These are phyloP conservation scores for Mesochorus sp. DNA, from an alignment of 2,888 invertebrate species.

Conservation along the genomic window DNA sequence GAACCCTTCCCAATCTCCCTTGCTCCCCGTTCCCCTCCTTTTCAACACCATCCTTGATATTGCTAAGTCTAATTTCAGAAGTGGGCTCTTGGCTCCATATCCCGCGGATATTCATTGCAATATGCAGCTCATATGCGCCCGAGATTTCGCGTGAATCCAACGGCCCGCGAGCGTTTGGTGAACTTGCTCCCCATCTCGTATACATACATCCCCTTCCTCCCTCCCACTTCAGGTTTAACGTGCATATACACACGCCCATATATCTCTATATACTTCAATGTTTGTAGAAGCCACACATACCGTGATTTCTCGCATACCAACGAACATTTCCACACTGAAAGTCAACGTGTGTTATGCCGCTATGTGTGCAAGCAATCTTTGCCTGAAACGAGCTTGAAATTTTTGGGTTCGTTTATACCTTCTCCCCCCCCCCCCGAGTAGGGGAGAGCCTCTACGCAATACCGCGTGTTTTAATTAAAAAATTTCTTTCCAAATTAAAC, in stretches of 20 bases:
- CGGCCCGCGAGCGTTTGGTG: constrained; percentile 24
- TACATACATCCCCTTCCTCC: not conserved
- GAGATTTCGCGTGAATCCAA: constrained; percentile 32
- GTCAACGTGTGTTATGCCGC: not conserved
- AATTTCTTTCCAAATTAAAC: not conserved
- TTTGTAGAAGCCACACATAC: not conserved
- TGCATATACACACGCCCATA: not conserved
- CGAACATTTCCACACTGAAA: constrained; percentile 12
- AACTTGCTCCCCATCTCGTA: constrained; percentile 1
- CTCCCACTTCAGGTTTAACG: not conserved
- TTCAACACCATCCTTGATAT: constrained; percentile 63
- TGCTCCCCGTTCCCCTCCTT: not conserved
- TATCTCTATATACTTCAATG: not conserved
- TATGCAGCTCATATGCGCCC: constrained; percentile 47
- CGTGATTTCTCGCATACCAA: constrained; percentile 31
- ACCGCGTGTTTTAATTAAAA: constrained; percentile 4
- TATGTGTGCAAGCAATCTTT: not conserved
- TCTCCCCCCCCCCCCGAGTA: not conserved
- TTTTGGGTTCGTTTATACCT: not conserved
- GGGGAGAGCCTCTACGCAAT: not conserved
- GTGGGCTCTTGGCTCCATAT: constrained; percentile 59
- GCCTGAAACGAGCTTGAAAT: constrained; percentile 21
- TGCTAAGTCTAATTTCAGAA: constrained; percentile 71
- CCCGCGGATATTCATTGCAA: constrained; percentile 63
- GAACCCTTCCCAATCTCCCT: not conserved